phyloP scores from a whole-genome alignment of 2,888 invertebrate genomes.

The Scaptomyza polygonia region DNA sequence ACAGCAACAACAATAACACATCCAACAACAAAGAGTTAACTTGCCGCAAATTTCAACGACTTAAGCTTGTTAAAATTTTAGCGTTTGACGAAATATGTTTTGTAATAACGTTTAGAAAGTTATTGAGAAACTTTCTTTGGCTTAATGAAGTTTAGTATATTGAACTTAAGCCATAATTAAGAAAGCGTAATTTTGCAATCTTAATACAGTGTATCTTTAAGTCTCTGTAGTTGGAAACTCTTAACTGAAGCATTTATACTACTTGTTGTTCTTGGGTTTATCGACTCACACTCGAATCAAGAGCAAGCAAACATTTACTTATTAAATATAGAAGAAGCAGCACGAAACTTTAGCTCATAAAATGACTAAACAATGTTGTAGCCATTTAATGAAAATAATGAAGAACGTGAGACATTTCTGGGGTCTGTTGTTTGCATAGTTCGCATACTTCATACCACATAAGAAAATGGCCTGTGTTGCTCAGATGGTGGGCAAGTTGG shows the following conservation, averaged over 20 bases:
- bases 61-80: conserved; percentile 39
- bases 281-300: conserved; percentile 6
- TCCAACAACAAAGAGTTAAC: conserved; percentile 16
- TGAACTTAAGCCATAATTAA: too few relatives aligned
- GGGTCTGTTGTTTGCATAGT: conserved; percentile 41
- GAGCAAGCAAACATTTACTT: conserved; percentile 32
- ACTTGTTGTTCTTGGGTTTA: neutral
- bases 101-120: conserved; percentile 25
- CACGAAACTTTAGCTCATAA: conserved; percentile 54
- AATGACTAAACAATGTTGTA: conserved; percentile 57
- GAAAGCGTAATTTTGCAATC: too few relatives aligned
- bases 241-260: neutral
- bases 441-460: conserved; percentile 28
- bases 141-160: too few relatives aligned
- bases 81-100: conserved; percentile 4
- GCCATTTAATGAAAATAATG: conserved; percentile 68
- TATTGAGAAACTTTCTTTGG: conserved; percentile 32
- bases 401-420: conserved; percentile 64
- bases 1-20: conserved; percentile 13
- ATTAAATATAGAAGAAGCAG: conserved; percentile 30
- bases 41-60: conserved; percentile 56
- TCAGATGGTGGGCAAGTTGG: too few relatives aligned
- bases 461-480: conserved; percentile 31
- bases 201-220: too few relatives aligned
- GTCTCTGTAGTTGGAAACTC: neutral